These are phyloP conservation scores for Elanus axillaris DNA, from an alignment of 2,113 vertebrate genomes.

Conservation along the genomic window DNA sequence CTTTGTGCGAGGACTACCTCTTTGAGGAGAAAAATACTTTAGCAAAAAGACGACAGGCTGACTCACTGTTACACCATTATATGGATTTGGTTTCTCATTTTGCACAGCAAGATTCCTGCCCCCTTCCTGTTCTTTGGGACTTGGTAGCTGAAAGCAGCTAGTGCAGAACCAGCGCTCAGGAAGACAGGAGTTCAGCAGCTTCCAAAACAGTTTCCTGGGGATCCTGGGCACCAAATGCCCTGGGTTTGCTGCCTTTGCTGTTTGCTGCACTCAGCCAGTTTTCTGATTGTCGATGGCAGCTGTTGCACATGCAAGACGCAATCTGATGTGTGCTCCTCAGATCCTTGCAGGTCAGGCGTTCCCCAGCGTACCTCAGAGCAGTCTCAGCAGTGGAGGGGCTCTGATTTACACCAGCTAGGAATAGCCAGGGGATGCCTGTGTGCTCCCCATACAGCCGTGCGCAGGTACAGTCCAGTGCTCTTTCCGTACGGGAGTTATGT, in stretches of 20 bases:
- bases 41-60: not conserved
- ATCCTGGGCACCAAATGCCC: not conserved
- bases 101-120: not conserved
- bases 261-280: rapidly evolving
- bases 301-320: not conserved
- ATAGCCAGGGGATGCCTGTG: rapidly evolving
- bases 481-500: rapidly evolving
- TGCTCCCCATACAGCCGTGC: rapidly evolving
- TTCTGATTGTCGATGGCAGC: not conserved
- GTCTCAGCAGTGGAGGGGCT: rapidly evolving
- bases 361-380: no score
- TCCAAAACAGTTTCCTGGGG: rapidly evolving
- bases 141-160: not conserved
- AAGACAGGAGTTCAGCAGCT: not conserved
- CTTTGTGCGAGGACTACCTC: not conserved
- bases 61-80: not conserved
- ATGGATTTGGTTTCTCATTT: not conserved
- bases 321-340: not conserved
- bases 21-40: not conserved
- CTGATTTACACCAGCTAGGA: not conserved
- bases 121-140: not conserved
- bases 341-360: not conserved
- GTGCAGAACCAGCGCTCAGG: not conserved
- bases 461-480: rapidly evolving
- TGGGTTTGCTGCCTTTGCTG: rapidly evolving